A percentile compares a stretch with the other conserved stretches of the same genome.
These are phyloP conservation scores for Ornithorhynchus anatinus DNA, from an alignment of 2,113 vertebrate species.

Conservation along the genomic window DNA sequence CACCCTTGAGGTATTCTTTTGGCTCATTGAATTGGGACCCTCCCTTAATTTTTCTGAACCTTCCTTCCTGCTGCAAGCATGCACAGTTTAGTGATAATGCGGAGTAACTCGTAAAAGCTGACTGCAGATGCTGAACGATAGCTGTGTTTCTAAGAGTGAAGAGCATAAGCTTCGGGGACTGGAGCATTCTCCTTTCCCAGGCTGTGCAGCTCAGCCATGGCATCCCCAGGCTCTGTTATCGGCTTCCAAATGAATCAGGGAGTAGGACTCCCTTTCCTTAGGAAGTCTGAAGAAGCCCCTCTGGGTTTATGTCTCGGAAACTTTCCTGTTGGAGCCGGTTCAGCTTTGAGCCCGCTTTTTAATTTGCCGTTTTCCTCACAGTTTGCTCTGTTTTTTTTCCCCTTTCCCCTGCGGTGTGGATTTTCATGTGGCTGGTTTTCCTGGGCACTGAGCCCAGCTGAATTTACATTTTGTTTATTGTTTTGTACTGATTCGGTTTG, in stretches of 20 bases:
- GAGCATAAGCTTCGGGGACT: background rate
- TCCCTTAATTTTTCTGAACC: too few relatives aligned
- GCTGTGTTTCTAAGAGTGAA: too few relatives aligned
- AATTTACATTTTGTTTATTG: constrained; percentile 50
- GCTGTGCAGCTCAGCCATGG: background rate
- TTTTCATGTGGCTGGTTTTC: constrained; percentile 59
- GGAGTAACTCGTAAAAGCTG: background rate
- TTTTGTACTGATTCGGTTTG: constrained; percentile 45
- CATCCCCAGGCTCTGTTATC: background rate
- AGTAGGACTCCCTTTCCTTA: background rate
- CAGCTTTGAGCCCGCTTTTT: constrained; percentile 28
- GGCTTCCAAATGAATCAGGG: background rate
- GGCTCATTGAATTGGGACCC: too few relatives aligned
- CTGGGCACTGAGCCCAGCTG: constrained; percentile 51
- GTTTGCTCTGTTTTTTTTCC: constrained; percentile 33
- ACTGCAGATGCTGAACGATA: too few relatives aligned
- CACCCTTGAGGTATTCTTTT: too few relatives aligned
- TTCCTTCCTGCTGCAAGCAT: too few relatives aligned
- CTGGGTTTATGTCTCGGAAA: constrained; percentile 7
- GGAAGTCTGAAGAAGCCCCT: background rate
- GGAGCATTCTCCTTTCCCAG: background rate
- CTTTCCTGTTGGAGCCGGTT: background rate
- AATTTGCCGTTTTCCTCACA: constrained; percentile 1
- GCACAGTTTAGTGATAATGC: too few relatives aligned
- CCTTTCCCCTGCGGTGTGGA: constrained; percentile 37